Evolutionary conservation across 2,797 vertebrate species (phyloP), one percentile per base, ranked within the genome.

Genomic region (Malurus splendens): DNA sequence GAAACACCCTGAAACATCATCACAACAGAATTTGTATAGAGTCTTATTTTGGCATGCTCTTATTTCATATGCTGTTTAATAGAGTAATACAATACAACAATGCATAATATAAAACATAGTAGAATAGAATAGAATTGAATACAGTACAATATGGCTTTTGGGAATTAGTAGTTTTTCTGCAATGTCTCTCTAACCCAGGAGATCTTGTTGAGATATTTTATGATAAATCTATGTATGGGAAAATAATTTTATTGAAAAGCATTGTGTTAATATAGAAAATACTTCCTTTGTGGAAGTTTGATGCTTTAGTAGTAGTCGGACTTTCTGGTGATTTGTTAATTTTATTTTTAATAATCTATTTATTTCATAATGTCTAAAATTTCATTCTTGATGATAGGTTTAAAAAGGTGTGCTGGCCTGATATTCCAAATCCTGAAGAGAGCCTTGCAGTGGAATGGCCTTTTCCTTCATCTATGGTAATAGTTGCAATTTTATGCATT

Each of bases 391-490:
- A 62, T 93, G 81, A 64, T 65, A 96, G 94, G 56, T 67, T 97
- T 73, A 96, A 95, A 93, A 96, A 45, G 13, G 79, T 95, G 18
- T 96, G 96, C 54, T 98, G 97, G 95, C 97, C 97, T 27, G 86
- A 90, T 56, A 85, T 98, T 62, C 97, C 97, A 41, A 96, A 97
- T 79, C 97, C 97, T 62, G 95, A 96, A 11, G 76, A 95, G 16
- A 97, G 97, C 45, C 89, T 94, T 81, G 84, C 97, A 66, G 95
- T 94, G n/a, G 76, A 89, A 3, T 97, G 97, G 96, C 67, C 30
- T 18, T 28, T 66, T 79, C 32, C 80, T 42, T 5, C 50, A 42
- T 70, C 93, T 64, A 30, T 89, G 97, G 97, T 98, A 97, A 96
- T 50, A 24, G 39, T 4, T 45, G 24, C 30, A 23, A 72, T 79